Evolutionary conservation across 2,888 invertebrate genomes (phyloP).

Genomic region (Ophion obscuratus): DNA sequence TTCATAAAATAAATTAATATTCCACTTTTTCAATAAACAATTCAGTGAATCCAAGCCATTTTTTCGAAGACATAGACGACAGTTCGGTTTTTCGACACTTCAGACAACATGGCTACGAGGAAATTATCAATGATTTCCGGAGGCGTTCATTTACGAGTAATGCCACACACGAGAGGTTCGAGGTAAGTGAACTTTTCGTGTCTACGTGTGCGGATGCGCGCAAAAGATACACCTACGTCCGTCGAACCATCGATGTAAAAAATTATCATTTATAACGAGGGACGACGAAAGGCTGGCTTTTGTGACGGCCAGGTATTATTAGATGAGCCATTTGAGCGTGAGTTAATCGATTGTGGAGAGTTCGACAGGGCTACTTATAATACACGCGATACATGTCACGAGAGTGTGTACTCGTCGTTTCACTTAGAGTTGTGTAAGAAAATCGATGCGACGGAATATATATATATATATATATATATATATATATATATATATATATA

Average conservation of each 20-base stretch:
- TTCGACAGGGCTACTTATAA: conserved; percentile 21
- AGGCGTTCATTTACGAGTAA: conserved; percentile 11
- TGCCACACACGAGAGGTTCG: conserved; percentile 2
- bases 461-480: background rate
- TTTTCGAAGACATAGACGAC: no score
- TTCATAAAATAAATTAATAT: no score
- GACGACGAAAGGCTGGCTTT: conserved; percentile 36
- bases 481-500: no score
- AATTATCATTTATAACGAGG: conserved; percentile 40
- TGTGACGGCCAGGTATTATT: conserved; percentile 53
- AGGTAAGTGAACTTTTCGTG: conserved; percentile 46
- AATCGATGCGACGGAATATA: background rate
- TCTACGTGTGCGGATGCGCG: conserved; percentile 17
- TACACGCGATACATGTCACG: background rate
- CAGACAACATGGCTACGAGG: background rate
- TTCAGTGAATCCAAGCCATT: no score
- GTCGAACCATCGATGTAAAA: background rate
- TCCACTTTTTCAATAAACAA: no score
- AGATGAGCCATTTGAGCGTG: conserved; percentile 54
- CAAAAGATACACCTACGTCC: background rate
- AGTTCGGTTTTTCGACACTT: background rate
- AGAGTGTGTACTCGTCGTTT: background rate
- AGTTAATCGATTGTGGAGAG: conserved; percentile 41
- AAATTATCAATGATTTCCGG: conserved; percentile 35
- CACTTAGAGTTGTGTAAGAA: background rate